Evolutionary conservation across 2,113 vertebrate species (phyloP), one percentile per base, ranked within the genome.

Genomic region (Pycnonotus jocosus): DNA sequence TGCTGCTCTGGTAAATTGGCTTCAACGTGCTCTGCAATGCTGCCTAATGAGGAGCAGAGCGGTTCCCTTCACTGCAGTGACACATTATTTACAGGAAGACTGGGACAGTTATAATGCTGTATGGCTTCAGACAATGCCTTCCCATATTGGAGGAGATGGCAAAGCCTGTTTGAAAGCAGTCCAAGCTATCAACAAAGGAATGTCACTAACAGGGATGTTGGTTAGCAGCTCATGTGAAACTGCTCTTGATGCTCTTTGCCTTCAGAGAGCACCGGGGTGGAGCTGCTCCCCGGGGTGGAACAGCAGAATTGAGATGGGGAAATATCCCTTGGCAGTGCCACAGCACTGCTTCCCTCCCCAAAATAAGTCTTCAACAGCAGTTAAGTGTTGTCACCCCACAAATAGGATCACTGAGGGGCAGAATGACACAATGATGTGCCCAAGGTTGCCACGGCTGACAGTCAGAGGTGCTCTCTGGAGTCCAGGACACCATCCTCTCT

Each of bases 41-140:
- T 86, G 93, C 72, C 86, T 92, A 51, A 91, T 73, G 92, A 89
- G 91, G 45, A 54, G 82, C 66, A 80, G 86, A 57, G 40, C 68
- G 42, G 92, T 45, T 89, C 78, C 44, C 53, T 53, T 79, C 48
- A 15, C 38, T 51, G 50, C 48, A 47, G 68, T 5, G 14, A 51
- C 80, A 56, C 62, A 9, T 73, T 54, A 60, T 82, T 81, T 87
- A 77, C 90, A 86, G 81, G 74, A 85, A 30, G 70, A 45, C 24
- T 17, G n/a, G 78, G 51, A 30, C 69, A 31, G n/a, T 61, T 81
- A 56, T 31, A 45, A 74, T 61, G 42, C 79, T 81, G 8, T 54
- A 37, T n/a, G 54, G 33, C 48, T 81, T 86, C 4, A 24, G 81
- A 84, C 60, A 74, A 6, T 5, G 40, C 57, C 78, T 86, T 77